A percentile compares a stretch with the other conserved stretches of the same genome.
phyloP scores from a whole-genome alignment of 2,113 vertebrate genomes.

The Grantiella picta region DNA sequence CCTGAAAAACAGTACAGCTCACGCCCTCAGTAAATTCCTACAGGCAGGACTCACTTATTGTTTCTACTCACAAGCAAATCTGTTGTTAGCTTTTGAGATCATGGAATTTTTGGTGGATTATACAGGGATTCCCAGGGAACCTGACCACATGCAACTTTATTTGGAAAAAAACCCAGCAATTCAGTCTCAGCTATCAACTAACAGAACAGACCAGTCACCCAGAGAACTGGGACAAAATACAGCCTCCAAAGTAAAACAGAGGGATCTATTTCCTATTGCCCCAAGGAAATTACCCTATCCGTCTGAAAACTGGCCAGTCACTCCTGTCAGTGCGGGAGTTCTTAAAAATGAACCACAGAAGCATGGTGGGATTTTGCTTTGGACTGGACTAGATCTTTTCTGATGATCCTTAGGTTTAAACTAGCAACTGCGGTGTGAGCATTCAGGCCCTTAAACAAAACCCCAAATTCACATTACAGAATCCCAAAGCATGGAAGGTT shows the following conservation, averaged over 20 bases:
- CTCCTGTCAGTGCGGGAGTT: background rate
- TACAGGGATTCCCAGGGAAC: background rate
- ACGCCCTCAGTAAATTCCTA: background rate
- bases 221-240: background rate
- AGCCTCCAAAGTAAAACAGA: background rate
- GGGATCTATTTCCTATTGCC: background rate
- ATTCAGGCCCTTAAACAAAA: background rate
- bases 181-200: background rate
- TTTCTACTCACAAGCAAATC: background rate
- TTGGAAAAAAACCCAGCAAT: background rate
- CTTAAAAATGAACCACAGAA: background rate
- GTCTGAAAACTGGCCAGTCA: background rate
- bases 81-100: background rate
- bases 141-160: background rate
- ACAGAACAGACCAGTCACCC: background rate
- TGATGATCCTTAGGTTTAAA: background rate
- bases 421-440: background rate
- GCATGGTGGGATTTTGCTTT: background rate
- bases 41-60: background rate
- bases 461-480: background rate
- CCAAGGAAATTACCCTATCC: background rate
- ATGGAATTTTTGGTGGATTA: background rate
- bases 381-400: background rate
- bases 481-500: background rate
- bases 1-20: background rate